Evolutionary conservation across 2,113 vertebrate species (phyloP), one percentile per base, ranked within the genome.

Genomic region (Chroicocephalus ridibundus): DNA sequence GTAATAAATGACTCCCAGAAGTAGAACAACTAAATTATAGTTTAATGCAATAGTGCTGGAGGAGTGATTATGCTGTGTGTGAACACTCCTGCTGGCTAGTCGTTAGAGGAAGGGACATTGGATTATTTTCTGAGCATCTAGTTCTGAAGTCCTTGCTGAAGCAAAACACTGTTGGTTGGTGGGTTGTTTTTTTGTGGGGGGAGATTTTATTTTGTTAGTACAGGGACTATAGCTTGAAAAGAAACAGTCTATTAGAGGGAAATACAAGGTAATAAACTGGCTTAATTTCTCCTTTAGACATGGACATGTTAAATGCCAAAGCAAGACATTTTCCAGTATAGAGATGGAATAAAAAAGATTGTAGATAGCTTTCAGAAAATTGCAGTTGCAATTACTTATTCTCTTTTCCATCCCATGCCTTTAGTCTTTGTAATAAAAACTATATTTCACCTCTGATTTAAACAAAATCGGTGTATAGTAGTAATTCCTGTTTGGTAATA

Each of bases 1-100:
- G 60, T 92, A 86, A 92, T 72, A 89, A 94, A 86, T 93, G 69
- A 84, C 76, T 96, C 69, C 79, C 66, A 81, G 68, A 83, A 96
- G 86, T 11, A 93, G 88, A 88, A 75, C 57, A 94, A 54, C 65
- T 96, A 71, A 95, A 93, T 95, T 94, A 75, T 46, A 94, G 47
- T 88, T 95, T 91, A 95, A 88, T 86, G 82, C 65, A 92, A 25
- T 81, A 75, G 83, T 71, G 68, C 70, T 90, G 76, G 82, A 90
- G 80, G 82, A 93, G 82, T 75, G 79, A 93, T 93, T 88, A 60
- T 15, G 13, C 38, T 70, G 38, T 78, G 83, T 65, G 42, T 70
- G 76, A 95, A 25, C 68, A 38, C 57, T 86, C 71, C 92, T 89
- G 49, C 76, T 95, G 88, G 60, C 75, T 94, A 38, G 4, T 75